Evolutionary conservation across 2,888 invertebrate genomes (phyloP).

Genomic region (Leptogaster cylindrica): DNA sequence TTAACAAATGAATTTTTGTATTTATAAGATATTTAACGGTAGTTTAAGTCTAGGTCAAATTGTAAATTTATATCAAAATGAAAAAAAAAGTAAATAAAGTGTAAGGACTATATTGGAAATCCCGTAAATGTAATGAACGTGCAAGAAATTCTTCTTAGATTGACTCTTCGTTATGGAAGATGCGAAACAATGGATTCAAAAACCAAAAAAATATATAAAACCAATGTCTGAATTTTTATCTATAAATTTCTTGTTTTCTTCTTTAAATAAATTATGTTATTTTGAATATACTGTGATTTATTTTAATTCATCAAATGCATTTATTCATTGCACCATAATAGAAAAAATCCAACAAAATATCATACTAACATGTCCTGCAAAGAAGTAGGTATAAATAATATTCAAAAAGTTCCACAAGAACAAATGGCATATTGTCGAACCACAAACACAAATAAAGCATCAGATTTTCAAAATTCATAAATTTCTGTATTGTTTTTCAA

Average conservation of each 20-base stretch:
- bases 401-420: no score
- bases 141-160: neutral
- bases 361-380: no score
- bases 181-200: conserved; percentile 10
- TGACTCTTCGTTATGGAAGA: conserved; percentile 28
- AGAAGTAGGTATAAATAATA: no score
- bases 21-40: conserved; percentile 10
- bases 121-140: neutral
- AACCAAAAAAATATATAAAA: neutral
- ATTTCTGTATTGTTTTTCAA: no score
- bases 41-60: conserved; percentile 35
- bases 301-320: neutral
- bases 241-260: conserved; percentile 31
- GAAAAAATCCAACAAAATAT: no score
- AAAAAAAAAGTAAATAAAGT: conserved; percentile 4
- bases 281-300: conserved; percentile 8
- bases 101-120: conserved; percentile 18
- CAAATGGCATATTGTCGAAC: no score
- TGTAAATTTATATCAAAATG: conserved; percentile 41
- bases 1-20: no score
- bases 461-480: no score
- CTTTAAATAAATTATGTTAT: conserved; percentile 37
- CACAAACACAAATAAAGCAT: no score
- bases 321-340: no score
- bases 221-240: conserved; percentile 36